phyloP scores from a whole-genome alignment of 2,888 invertebrate species.

The Pomacea canaliculata region DNA sequence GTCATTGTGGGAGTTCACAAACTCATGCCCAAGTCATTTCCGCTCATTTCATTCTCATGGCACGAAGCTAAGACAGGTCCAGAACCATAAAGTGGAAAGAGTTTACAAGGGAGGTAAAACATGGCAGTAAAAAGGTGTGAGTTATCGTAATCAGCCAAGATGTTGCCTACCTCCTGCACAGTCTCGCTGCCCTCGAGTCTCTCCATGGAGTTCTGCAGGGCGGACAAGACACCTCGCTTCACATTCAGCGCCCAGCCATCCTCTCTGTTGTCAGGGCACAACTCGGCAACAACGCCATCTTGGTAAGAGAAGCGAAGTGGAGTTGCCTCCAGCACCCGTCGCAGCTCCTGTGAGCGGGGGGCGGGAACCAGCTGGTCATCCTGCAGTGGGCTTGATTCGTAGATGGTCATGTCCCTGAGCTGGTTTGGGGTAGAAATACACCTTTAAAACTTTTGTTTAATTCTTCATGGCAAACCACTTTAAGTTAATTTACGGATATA shows the following conservation, averaged over 20 bases:
- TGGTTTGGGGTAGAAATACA: background rate
- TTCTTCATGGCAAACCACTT: too few species aligned
- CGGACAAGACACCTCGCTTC: conserved; percentile 89
- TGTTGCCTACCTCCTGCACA: conserved; percentile 44
- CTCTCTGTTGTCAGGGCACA: conserved; percentile 86
- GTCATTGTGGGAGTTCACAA: background rate
- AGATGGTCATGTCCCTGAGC: conserved; percentile 7
- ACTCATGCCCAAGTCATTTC: background rate
- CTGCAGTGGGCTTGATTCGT: conserved; percentile 2
- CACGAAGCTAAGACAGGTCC: background rate
- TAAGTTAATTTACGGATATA: too few species aligned
- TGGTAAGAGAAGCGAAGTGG: conserved; percentile 82
- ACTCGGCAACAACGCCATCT: conserved; percentile 82
- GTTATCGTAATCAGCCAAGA: too few species aligned
- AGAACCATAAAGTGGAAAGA: background rate
- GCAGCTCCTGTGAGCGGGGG: conserved; percentile 40
- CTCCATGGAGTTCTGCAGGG: conserved; percentile 89
- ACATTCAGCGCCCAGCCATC: conserved; percentile 86
- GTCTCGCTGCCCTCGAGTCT: conserved; percentile 79
- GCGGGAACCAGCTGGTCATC: background rate
- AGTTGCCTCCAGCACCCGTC: conserved; percentile 78
- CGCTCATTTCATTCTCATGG: too few species aligned
- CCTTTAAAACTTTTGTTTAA: too few species aligned
- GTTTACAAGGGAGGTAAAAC: too few species aligned
- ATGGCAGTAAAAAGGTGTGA: too few species aligned